These are phyloP conservation scores for Aleadryas rufinucha DNA, from an alignment of 2,113 vertebrate genomes.

Conservation along the genomic window DNA sequence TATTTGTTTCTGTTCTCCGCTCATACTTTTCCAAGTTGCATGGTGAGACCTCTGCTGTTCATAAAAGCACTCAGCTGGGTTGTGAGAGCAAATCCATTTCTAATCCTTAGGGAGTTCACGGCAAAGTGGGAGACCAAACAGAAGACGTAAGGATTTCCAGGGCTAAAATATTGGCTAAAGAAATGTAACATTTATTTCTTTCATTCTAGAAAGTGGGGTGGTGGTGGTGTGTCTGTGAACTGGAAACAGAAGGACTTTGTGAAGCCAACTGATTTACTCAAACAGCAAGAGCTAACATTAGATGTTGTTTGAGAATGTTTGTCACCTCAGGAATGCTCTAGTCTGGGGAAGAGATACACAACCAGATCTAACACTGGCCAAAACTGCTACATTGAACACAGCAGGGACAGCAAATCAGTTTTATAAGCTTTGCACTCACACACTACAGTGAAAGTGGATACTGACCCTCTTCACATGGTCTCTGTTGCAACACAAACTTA, in stretches of 20 bases:
- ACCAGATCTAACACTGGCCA: neutral
- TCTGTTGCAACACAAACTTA: neutral
- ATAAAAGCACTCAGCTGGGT: neutral
- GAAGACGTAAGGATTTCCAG: neutral
- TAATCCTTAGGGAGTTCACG: neutral
- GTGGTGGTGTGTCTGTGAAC: neutral
- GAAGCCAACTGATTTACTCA: neutral
- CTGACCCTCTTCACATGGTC: neutral
- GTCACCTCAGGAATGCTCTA: neutral
- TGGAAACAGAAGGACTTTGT: neutral
- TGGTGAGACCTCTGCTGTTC: neutral
- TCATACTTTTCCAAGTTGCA: rapidly evolving
- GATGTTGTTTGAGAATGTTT: neutral
- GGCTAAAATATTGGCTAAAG: neutral
- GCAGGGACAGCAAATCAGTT: neutral
- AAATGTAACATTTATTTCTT: neutral
- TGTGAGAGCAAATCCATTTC: neutral
- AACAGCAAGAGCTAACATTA: neutral
- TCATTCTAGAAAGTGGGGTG: neutral
- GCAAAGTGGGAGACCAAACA: neutral
- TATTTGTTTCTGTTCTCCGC: neutral
- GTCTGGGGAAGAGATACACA: neutral
- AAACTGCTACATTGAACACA: neutral
- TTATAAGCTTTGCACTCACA: neutral
- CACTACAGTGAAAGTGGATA: neutral